Percentiles rank a stretch among this genome's conserved stretches.
phyloP scores from a whole-genome alignment of 2,113 vertebrate genomes.

The Sinosuthora webbiana region DNA sequence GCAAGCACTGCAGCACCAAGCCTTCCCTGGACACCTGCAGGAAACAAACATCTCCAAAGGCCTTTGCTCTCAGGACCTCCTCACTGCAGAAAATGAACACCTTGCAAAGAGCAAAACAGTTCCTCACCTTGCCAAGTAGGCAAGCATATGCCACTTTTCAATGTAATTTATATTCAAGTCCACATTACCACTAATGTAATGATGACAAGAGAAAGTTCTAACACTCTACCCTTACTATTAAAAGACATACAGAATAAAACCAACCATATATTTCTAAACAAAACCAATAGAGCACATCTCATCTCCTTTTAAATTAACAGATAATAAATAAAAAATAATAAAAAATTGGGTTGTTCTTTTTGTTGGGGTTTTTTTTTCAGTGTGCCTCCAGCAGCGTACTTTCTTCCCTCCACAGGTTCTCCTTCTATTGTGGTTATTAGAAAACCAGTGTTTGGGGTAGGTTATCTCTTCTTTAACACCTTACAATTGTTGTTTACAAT shows the following conservation, averaged over 20 bases:
- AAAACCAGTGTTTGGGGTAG: not conserved
- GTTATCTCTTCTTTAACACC: not conserved
- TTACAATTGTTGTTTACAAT: not conserved
- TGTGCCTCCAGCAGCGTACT: not conserved
- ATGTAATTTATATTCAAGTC: not conserved
- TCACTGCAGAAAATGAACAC: not conserved
- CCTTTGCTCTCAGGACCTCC: not conserved
- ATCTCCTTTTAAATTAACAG: not conserved
- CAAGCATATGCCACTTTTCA: not conserved
- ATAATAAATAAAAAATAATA: not conserved
- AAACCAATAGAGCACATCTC: not conserved
- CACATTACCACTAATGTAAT: not conserved
- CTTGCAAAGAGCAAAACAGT: not conserved
- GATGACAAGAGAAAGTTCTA: not conserved
- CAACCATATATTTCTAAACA: not conserved
- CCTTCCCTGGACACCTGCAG: not conserved
- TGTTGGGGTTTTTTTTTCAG: not conserved
- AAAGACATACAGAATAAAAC: not conserved
- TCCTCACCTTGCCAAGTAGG: not conserved
- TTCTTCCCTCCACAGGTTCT: not conserved
- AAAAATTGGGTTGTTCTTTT: not conserved
- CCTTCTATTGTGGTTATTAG: not conserved
- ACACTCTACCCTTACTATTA: not conserved
- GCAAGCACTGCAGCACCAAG: fast-evolving
- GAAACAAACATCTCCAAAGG: not conserved